phyloP scores from a whole-genome alignment of 1,140 invertebrate genomes.

The Nephila pilipes region DNA sequence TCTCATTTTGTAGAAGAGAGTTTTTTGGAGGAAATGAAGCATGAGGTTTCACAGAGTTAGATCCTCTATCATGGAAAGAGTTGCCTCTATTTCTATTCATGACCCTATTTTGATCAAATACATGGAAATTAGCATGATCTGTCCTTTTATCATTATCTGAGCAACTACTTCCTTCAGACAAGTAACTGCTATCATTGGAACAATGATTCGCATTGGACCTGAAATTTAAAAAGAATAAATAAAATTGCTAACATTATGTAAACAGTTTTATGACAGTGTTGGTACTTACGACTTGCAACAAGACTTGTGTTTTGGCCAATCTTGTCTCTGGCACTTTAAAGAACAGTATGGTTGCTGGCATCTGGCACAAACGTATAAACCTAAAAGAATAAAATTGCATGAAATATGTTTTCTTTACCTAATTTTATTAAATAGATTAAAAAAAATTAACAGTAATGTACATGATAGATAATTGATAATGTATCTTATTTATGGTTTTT shows the following conservation, averaged over 20 bases:
- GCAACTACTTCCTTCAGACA: constrained; percentile 42
- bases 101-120: not conserved
- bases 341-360: constrained; percentile 50
- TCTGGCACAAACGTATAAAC: not conserved
- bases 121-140: not conserved
- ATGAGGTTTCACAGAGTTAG: not conserved
- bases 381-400: no score
- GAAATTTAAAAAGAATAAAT: not conserved
- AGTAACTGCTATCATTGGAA: constrained; percentile 47
- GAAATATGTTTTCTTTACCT: no score
- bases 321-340: not conserved
- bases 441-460: no score
- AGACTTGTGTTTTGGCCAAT: constrained; percentile 49
- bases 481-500: no score
- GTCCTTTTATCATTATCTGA: constrained; percentile 42
- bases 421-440: no score
- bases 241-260: not conserved
- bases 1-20: not conserved
- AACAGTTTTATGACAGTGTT: not conserved
- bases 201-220: not conserved
- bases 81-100: not conserved
- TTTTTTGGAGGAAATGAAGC: not conserved
- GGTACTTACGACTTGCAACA: constrained; percentile 42
- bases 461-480: no score
- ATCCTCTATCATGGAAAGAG: no score